Conservation (phyloP, 2,113 vertebrate species). For the Malurus alboscapulatus region DNA sequence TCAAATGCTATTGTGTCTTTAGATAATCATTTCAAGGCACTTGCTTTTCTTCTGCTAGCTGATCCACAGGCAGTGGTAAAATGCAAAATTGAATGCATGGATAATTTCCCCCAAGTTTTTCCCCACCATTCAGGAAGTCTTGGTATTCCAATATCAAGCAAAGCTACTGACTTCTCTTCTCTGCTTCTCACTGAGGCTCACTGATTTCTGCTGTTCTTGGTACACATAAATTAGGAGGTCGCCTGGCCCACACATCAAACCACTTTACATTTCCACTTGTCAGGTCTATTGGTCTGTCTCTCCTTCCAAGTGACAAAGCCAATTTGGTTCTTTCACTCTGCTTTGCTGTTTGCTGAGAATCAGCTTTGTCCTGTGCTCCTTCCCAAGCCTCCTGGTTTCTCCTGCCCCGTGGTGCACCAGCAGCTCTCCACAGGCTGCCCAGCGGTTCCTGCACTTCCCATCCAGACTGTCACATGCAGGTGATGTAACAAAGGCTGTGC, state of each 20-base stretch:
- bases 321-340: neutral
- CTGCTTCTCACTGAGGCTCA: neutral
- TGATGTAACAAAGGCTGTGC: neutral
- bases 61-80: neutral
- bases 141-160: neutral
- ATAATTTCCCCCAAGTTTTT: neutral
- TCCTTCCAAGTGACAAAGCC: neutral
- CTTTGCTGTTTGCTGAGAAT: neutral
- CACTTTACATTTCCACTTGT: neutral
- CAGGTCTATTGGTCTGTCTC: neutral
- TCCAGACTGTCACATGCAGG: neutral
- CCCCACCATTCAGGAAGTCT: neutral
- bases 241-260: neutral
- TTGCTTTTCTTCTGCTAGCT: neutral
- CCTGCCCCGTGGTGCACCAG: neutral
- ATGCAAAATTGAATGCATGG: rapidly evolving
- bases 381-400: neutral
- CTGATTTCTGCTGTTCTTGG: neutral
- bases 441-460: rapidly evolving
- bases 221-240: neutral
- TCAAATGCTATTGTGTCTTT: neutral
- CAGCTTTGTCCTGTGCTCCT: rapidly evolving
- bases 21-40: neutral
- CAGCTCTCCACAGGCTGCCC: neutral
- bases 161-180: neutral